A percentile compares a stretch with the other conserved stretches of the same genome.
These are phyloP conservation scores for Meliscaeva auricollis DNA, from an alignment of 2,888 invertebrate species.

Conservation along the genomic window DNA sequence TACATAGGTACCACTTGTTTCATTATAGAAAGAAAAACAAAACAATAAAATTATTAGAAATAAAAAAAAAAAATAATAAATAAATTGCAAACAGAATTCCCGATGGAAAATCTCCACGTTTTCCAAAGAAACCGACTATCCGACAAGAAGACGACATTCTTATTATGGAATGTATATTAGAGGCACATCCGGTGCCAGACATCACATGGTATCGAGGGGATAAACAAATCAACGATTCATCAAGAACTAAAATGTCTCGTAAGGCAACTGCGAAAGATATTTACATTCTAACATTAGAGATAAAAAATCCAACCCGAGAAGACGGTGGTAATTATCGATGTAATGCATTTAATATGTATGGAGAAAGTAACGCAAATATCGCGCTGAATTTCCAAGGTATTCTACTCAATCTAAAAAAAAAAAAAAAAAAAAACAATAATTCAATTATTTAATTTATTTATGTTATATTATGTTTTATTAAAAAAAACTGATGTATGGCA, in stretches of 20 bases:
- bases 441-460: slow-evolving; percentile 12
- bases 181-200: slow-evolving; percentile 97
- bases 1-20: slow-evolving; percentile 7
- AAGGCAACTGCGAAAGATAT: slow-evolving; percentile 95
- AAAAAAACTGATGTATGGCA: slow-evolving; percentile 1
- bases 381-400: slow-evolving; percentile 99
- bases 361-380: slow-evolving; percentile 99
- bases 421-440: neutral
- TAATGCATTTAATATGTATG: slow-evolving; percentile 98
- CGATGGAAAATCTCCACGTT: slow-evolving; percentile 97
- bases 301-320: slow-evolving; percentile 96
- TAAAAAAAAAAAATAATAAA: slow-evolving; percentile 54
- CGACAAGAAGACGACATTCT: slow-evolving; percentile 96
- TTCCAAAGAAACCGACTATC: slow-evolving; percentile 98
- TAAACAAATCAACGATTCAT: slow-evolving; percentile 92
- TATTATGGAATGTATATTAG: slow-evolving; percentile 97
- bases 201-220: slow-evolving; percentile 98
- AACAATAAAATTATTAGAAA: neutral
- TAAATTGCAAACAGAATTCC: slow-evolving; percentile 90
- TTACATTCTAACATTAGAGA: slow-evolving; percentile 96
- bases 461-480: slow-evolving; percentile 14
- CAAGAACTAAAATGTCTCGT: slow-evolving; percentile 94
- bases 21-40: neutral
- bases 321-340: slow-evolving; percentile 99
- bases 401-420: slow-evolving; percentile 40